Conservation (phyloP, 2,888 invertebrate genomes). For the Pherbina coryleti region DNA sequence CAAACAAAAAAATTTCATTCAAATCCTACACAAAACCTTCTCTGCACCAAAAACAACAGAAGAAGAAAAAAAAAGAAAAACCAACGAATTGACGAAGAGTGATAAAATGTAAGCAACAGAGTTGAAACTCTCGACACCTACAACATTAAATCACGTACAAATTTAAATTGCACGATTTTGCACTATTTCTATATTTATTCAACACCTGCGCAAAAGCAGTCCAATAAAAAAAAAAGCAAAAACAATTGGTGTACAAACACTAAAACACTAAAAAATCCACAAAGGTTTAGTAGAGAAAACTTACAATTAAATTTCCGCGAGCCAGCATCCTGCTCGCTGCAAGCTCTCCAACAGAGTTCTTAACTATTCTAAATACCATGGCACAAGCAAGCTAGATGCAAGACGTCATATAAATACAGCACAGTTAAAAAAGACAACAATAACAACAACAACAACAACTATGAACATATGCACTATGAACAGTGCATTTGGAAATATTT, state of each 20-base stretch:
- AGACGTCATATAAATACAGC: not conserved
- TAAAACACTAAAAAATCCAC: not conserved
- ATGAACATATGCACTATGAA: constrained; percentile 14
- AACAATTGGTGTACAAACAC: not conserved
- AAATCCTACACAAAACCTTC: not conserved
- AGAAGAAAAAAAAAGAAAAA: not conserved
- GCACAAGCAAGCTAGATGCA: not conserved
- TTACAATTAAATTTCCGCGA: constrained; percentile 9
- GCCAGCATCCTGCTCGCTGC: not conserved
- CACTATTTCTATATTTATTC: constrained; percentile 67
- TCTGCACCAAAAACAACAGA: not conserved
- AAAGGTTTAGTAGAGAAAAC: not conserved
- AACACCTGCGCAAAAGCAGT: constrained; percentile 62
- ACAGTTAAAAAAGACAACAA: not conserved
- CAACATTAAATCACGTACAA: constrained; percentile 68
- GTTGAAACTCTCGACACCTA: constrained; percentile 57
- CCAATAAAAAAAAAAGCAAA: constrained; percentile 4
- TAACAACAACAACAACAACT: not conserved
- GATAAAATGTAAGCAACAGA: constrained; percentile 8
- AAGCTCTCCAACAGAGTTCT: not conserved
- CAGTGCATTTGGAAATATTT: not conserved
- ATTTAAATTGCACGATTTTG: constrained; percentile 67
- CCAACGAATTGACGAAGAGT: not conserved
- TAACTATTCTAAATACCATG: not conserved
- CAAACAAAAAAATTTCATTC: not conserved